phyloP scores from a whole-genome alignment of 2,797 vertebrate species.

The Sebastes nivosus region DNA sequence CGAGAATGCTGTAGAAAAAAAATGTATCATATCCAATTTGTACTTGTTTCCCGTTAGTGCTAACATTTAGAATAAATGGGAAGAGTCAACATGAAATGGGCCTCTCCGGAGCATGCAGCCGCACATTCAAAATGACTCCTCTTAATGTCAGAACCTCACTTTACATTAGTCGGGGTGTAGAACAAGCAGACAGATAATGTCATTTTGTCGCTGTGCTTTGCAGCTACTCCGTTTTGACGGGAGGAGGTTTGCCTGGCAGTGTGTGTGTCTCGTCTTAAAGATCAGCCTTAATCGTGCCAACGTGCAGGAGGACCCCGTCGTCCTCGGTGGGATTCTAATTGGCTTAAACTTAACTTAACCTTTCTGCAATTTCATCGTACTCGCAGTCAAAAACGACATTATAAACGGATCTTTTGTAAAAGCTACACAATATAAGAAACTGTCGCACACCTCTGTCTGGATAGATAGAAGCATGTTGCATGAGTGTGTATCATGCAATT shows the following conservation, averaged over 20 bases:
- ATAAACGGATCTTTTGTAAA: constrained; percentile 62
- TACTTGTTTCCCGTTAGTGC: constrained; percentile 14
- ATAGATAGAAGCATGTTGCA: neutral
- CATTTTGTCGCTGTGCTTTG: constrained; percentile 74
- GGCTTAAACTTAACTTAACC: constrained; percentile 82
- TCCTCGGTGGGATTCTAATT: constrained; percentile 75
- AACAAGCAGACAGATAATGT: constrained; percentile 79
- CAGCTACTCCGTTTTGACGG: constrained; percentile 62
- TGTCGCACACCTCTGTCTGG: constrained; percentile 5
- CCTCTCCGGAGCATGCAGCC: constrained; percentile 34
- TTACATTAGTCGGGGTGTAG: constrained; percentile 75
- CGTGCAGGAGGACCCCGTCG: constrained; percentile 62
- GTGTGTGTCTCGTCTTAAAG: constrained; percentile 72
- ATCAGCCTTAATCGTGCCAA: constrained; percentile 80
- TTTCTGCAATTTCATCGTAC: constrained; percentile 64
- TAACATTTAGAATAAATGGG: constrained; percentile 67
- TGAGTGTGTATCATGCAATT: constrained; percentile 1
- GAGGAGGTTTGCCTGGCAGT: constrained; percentile 58
- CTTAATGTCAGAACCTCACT: constrained; percentile 82
- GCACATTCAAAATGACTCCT: constrained; percentile 69
- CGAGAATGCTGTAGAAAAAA: constrained; percentile 8
- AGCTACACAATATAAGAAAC: constrained; percentile 49
- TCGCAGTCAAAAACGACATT: constrained; percentile 54
- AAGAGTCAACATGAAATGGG: constrained; percentile 57
- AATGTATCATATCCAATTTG: constrained; percentile 25